Percentiles rank a stretch among this genome's conserved stretches.
phyloP scores from a whole-genome alignment of 2,113 vertebrate genomes.

The Columba livia region DNA sequence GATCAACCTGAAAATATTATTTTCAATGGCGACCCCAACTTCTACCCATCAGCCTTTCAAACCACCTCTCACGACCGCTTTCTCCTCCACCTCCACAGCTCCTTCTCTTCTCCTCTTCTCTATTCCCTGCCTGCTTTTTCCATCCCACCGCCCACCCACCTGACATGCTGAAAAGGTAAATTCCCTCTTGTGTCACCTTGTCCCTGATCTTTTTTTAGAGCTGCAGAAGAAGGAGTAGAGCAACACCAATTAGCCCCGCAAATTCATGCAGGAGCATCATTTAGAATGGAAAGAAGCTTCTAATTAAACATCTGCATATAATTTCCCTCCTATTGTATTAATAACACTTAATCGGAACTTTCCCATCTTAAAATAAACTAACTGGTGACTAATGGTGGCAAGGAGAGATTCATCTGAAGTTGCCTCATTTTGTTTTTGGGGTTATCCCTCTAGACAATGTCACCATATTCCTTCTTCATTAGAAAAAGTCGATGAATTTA shows the following conservation, averaged over 20 bases:
- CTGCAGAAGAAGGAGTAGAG: not conserved
- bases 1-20: not conserved
- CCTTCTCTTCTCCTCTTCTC: not conserved
- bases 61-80: not conserved
- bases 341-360: not conserved
- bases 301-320: not conserved
- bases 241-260: not conserved
- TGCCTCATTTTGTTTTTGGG: rapidly evolving
- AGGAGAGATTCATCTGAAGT: not conserved
- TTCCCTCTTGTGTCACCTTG: not conserved
- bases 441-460: not conserved
- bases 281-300: not conserved
- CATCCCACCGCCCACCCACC: not conserved
- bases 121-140: not conserved
- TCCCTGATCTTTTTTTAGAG: not conserved
- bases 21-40: not conserved
- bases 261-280: not conserved
- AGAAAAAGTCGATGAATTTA: not conserved
- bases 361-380: not conserved
- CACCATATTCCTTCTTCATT: rapidly evolving
- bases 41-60: not conserved
- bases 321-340: not conserved
- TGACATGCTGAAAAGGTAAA: not conserved
- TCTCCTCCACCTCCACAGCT: not conserved
- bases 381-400: not conserved